A percentile compares a stretch with the other conserved stretches of the same genome.
Evolutionary conservation across 2,888 invertebrate species (phyloP).

Genomic region (Slavum lentiscoides): DNA sequence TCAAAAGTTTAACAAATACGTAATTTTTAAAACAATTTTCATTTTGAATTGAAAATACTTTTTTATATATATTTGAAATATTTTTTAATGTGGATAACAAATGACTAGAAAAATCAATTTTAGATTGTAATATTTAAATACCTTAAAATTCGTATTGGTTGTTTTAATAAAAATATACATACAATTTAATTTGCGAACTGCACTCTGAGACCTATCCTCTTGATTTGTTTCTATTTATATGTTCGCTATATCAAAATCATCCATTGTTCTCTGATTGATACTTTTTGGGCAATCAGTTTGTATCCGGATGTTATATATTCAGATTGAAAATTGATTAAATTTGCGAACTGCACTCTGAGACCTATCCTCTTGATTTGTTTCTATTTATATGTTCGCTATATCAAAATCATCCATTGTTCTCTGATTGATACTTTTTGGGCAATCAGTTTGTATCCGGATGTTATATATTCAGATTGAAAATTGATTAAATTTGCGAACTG

Average conservation of each 20-base stretch:
- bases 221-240: constrained; percentile 22
- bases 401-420: too few relatives aligned
- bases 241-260: constrained; percentile 29
- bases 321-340: too few relatives aligned
- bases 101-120: not conserved
- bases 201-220: not conserved
- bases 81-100: not conserved
- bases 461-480: not conserved
- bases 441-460: constrained; percentile 23
- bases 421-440: too few relatives aligned
- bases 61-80: constrained; percentile 28
- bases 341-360: too few relatives aligned
- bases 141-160: constrained; percentile 36
- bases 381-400: too few relatives aligned
- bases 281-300: too few relatives aligned
- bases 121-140: not conserved
- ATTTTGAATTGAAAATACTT: not conserved
- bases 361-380: too few relatives aligned
- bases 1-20: not conserved
- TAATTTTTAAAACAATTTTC: not conserved
- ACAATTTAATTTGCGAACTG: not conserved
- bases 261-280: constrained; percentile 27
- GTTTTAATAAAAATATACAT: not conserved
- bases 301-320: too few relatives aligned
- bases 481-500: not conserved